phyloP scores from a whole-genome alignment of 2,113 vertebrate species.

The Pangasianodon gigas region DNA sequence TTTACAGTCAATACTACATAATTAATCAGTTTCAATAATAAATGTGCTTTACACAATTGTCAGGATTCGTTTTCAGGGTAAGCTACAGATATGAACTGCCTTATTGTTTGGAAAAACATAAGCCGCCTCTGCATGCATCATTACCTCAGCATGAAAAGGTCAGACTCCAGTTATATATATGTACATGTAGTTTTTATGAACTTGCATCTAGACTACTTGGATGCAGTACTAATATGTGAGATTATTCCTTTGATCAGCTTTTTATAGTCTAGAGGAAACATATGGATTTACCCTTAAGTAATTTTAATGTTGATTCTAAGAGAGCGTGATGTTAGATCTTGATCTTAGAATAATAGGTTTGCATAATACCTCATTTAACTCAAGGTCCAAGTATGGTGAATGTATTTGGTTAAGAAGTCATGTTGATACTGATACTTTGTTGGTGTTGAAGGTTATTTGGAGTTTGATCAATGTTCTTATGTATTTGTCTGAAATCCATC shows the following conservation, averaged over 20 bases:
- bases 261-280: neutral
- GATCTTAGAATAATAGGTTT: neutral
- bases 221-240: neutral
- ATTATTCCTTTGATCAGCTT: neutral
- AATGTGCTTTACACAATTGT: neutral
- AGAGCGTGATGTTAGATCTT: too few relatives aligned
- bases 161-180: neutral
- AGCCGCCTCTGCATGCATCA: neutral
- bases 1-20: neutral
- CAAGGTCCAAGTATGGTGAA: neutral
- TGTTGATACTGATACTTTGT: neutral
- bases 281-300: neutral
- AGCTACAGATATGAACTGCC: neutral
- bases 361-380: neutral
- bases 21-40: constrained; percentile 12
- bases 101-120: neutral
- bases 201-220: neutral
- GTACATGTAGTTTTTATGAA: neutral
- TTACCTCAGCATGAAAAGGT: neutral
- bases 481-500: neutral
- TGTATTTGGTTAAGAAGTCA: neutral
- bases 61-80: neutral
- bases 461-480: neutral
- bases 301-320: neutral
- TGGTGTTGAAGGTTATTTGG: neutral